A percentile compares a stretch with the other conserved stretches of the same genome.
phyloP scores from a whole-genome alignment of 2,888 invertebrate species.

The Morpho achilles region DNA sequence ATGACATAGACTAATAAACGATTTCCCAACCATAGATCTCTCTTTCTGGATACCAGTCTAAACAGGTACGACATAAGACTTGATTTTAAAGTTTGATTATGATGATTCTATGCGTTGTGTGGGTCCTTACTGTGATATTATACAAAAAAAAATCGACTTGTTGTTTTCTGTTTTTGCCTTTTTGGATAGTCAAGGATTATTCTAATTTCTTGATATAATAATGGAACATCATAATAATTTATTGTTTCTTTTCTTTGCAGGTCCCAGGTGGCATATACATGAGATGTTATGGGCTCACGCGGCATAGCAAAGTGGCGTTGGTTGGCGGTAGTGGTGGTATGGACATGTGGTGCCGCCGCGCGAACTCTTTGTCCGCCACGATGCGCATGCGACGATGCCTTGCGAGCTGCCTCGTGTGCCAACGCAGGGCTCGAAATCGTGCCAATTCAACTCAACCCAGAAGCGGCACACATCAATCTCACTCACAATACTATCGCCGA shows the following conservation, averaged over 20 bases:
- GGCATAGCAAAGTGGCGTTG: constrained; percentile 73
- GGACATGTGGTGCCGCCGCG: constrained; percentile 74
- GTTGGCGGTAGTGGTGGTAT: constrained; percentile 75
- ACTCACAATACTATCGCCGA: constrained; percentile 90
- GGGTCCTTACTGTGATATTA: too few relatives aligned
- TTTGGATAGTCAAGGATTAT: too few relatives aligned
- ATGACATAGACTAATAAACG: too few relatives aligned
- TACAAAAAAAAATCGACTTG: too few relatives aligned
- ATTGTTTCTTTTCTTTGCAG: constrained; percentile 44
- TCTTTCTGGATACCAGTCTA: too few relatives aligned
- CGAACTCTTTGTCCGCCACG: constrained; percentile 87
- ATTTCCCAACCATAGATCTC: too few relatives aligned
- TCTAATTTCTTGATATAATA: too few relatives aligned
- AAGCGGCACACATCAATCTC: constrained; percentile 89
- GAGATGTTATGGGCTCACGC: constrained; percentile 76
- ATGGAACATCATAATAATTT: too few relatives aligned
- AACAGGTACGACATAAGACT: too few relatives aligned
- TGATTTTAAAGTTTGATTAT: too few relatives aligned
- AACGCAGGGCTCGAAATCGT: constrained; percentile 90
- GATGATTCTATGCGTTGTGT: too few relatives aligned
- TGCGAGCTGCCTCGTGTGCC: constrained; percentile 86
- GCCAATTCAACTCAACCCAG: constrained; percentile 93
- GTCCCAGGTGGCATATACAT: constrained; percentile 62
- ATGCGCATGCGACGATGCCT: constrained; percentile 89
- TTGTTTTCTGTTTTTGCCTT: too few relatives aligned